Conservation (phyloP, 2,113 vertebrate genomes). For the Macrotus californicus region DNA sequence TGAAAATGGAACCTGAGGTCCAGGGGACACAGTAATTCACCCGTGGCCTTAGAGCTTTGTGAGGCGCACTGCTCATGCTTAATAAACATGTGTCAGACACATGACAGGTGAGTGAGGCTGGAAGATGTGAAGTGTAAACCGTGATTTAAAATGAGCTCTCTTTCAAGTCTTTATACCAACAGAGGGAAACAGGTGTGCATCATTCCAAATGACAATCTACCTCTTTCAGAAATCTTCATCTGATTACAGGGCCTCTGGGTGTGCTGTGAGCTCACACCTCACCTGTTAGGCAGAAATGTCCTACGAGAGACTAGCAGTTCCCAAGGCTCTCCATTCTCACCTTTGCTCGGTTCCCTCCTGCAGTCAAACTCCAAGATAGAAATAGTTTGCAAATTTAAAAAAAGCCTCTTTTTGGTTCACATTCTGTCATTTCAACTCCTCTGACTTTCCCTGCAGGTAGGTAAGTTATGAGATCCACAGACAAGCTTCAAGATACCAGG, state of each 20-base stretch:
- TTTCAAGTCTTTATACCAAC: background rate
- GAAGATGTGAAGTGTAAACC: background rate
- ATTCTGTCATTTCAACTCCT: background rate
- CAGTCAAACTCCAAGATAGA: background rate
- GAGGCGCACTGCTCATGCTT: rapidly evolving
- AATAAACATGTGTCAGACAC: background rate
- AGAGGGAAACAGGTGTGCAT: background rate
- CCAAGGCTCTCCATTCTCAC: background rate
- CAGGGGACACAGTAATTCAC: rapidly evolving
- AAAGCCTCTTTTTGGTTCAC: background rate
- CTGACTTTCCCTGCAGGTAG: background rate
- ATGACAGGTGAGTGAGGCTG: background rate
- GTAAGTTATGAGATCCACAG: background rate
- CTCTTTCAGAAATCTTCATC: background rate
- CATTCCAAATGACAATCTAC: background rate
- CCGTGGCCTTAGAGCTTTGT: background rate
- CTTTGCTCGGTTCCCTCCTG: too few species aligned
- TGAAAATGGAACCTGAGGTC: background rate
- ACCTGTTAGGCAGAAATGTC: background rate
- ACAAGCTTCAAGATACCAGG: background rate
- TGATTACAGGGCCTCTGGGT: rapidly evolving
- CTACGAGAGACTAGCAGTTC: background rate
- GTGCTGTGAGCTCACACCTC: background rate
- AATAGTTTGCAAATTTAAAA: background rate
- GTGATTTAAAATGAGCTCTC: background rate